A percentile compares a stretch with the other conserved stretches of the same genome.
Evolutionary conservation across 1,140 invertebrate species (phyloP).

Genomic region (Melitaea cinxia): DNA sequence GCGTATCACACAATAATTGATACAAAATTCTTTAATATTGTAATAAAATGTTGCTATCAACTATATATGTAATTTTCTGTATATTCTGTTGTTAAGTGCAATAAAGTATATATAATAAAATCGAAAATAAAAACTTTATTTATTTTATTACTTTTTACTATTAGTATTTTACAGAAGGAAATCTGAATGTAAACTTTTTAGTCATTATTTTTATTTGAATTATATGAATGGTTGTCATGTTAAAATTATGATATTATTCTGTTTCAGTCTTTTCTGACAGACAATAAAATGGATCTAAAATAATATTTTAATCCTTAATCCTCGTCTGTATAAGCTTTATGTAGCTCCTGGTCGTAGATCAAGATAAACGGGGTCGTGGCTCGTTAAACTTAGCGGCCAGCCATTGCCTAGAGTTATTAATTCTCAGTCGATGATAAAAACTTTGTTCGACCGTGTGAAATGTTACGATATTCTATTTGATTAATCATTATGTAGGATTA

Average conservation of each 20-base stretch:
- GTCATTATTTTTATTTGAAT: too few relatives aligned
- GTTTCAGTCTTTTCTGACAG: not conserved
- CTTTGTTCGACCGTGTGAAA: constrained; percentile 28
- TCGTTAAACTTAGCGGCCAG: constrained; percentile 44
- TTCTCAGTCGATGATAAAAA: constrained; percentile 61
- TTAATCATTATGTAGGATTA: not conserved
- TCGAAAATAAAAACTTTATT: too few relatives aligned
- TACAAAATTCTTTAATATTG: constrained; percentile 1
- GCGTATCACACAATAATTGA: not conserved
- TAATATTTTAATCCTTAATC: constrained; percentile 4
- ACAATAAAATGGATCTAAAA: not conserved
- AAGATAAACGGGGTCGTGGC: constrained; percentile 49
- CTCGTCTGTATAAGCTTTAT: constrained; percentile 8
- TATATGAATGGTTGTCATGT: not conserved
- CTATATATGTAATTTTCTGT: too few relatives aligned
- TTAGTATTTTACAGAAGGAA: too few relatives aligned
- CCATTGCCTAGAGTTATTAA: constrained; percentile 54
- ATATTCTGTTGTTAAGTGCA: too few relatives aligned
- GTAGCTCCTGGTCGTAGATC: constrained; percentile 39
- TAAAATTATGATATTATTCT: not conserved
- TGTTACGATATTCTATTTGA: not conserved
- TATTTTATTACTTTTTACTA: too few relatives aligned
- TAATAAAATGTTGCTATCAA: too few relatives aligned
- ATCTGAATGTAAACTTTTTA: too few relatives aligned
- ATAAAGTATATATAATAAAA: too few relatives aligned